phyloP scores from a whole-genome alignment of 1,140 invertebrate genomes.

The Whitmania pigra region DNA sequence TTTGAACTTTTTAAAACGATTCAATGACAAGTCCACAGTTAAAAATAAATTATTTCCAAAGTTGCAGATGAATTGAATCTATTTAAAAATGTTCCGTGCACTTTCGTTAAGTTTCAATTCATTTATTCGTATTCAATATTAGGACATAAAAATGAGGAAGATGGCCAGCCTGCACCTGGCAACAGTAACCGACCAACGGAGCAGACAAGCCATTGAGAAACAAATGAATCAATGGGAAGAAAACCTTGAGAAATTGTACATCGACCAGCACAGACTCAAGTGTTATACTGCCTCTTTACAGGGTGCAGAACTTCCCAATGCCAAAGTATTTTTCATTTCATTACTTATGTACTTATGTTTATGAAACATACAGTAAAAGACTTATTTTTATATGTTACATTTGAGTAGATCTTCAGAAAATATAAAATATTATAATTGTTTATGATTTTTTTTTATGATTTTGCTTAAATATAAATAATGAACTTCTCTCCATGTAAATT shows the following conservation, averaged over 20 bases:
- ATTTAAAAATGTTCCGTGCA: too few species aligned
- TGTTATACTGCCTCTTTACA: slow-evolving; percentile 94
- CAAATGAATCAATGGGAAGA: slow-evolving; percentile 93
- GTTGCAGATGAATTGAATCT: too few species aligned
- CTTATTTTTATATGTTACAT: neutral
- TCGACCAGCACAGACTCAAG: slow-evolving; percentile 85
- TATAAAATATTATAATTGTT: neutral
- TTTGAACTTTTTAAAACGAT: neutral
- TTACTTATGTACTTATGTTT: too few species aligned
- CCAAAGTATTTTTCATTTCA: slow-evolving; percentile 59
- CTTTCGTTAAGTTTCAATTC: neutral
- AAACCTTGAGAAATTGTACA: slow-evolving; percentile 84
- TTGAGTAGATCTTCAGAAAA: neutral
- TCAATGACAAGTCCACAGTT: neutral
- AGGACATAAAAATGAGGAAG: slow-evolving; percentile 91
- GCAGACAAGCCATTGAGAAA: slow-evolving; percentile 72
- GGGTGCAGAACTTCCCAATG: slow-evolving; percentile 86
- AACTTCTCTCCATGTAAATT: neutral
- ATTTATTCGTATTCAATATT: slow-evolving; percentile 20
- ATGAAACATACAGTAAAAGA: too few species aligned
- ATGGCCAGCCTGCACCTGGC: slow-evolving; percentile 93
- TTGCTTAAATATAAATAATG: neutral
- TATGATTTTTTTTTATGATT: too few species aligned
- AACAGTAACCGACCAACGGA: slow-evolving; percentile 78
- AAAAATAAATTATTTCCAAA: neutral